Evolutionary conservation across 2,888 invertebrate species (phyloP).

Genomic region (Acheta domesticus): DNA sequence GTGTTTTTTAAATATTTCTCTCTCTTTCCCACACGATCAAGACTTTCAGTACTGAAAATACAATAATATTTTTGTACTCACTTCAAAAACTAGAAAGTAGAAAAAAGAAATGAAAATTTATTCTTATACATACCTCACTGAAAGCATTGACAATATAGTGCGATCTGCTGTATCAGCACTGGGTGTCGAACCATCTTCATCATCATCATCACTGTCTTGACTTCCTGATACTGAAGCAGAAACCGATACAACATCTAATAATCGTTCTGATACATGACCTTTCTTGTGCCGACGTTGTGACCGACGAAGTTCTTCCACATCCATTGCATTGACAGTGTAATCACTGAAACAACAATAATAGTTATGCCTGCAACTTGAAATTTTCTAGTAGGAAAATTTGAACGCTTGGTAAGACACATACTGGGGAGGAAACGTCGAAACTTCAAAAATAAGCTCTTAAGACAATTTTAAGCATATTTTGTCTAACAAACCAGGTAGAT

Average conservation of each 20-base stretch:
- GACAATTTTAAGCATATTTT: no score
- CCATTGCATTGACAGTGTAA: constrained; percentile 85
- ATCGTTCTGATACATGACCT: constrained; percentile 50
- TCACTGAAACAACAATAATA: constrained; percentile 56
- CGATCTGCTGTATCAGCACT: constrained; percentile 78
- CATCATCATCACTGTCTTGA: constrained; percentile 69
- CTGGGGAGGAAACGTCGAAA: no score
- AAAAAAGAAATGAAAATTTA: neutral
- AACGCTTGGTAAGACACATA: neutral
- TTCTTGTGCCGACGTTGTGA: constrained; percentile 68
- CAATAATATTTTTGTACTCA: neutral
- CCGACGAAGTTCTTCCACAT: constrained; percentile 76
- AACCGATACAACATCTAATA: constrained; percentile 45
- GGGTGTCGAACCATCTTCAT: constrained; percentile 68
- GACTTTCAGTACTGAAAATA: constrained; percentile 46
- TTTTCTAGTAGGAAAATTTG: neutral
- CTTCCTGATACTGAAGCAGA: constrained; percentile 54
- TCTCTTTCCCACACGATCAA: constrained; percentile 48
- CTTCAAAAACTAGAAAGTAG: neutral
- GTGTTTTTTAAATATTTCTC: constrained; percentile 49
- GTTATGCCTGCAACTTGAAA: neutral
- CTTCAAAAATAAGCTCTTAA: no score
- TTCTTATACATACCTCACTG: constrained; percentile 64
- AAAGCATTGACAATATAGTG: constrained; percentile 66
- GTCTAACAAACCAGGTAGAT: no score